A percentile compares a stretch with the other conserved stretches of the same genome.
Evolutionary conservation across 2,797 vertebrate genomes (phyloP).

Genomic region (Scolopax bukidnonensis): DNA sequence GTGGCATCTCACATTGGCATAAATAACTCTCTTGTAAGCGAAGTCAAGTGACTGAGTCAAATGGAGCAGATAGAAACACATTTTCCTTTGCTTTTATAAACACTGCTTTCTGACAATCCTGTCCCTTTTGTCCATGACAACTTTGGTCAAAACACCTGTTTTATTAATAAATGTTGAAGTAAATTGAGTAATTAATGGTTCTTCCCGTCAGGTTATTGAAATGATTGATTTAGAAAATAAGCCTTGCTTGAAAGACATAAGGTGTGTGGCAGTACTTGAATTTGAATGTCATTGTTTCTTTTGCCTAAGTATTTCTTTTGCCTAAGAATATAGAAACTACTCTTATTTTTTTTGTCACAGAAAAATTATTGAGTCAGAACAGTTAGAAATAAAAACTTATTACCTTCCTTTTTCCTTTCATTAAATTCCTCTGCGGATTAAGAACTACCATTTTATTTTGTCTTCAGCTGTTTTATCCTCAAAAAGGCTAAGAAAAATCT

Average conservation of each 20-base stretch:
- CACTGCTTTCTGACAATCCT: not conserved
- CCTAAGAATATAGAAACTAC: not conserved
- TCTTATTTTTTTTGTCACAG: not conserved
- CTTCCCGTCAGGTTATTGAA: constrained; percentile 1
- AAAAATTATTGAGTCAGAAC: not conserved
- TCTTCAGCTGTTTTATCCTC: constrained; percentile 19
- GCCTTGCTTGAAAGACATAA: constrained; percentile 31
- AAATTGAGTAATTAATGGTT: constrained; percentile 42
- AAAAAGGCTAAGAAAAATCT: constrained; percentile 55
- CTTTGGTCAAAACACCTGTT: not conserved
- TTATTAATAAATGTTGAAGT: constrained; percentile 57
- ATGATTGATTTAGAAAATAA: constrained; percentile 49
- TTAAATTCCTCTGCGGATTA: not conserved
- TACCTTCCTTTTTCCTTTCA: not conserved
- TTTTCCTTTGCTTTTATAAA: constrained; percentile 6
- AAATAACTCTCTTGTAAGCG: not conserved
- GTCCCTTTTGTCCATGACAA: not conserved
- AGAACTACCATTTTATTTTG: not conserved
- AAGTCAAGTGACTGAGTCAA: not conserved
- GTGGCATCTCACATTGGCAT: not conserved
- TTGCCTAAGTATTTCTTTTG: not conserved
- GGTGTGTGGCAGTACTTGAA: not conserved
- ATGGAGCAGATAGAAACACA: not conserved
- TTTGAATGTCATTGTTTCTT: not conserved
- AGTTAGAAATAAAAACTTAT: constrained; percentile 9